phyloP scores from a whole-genome alignment of 2,888 invertebrate genomes.

The Drosophila robusta region DNA sequence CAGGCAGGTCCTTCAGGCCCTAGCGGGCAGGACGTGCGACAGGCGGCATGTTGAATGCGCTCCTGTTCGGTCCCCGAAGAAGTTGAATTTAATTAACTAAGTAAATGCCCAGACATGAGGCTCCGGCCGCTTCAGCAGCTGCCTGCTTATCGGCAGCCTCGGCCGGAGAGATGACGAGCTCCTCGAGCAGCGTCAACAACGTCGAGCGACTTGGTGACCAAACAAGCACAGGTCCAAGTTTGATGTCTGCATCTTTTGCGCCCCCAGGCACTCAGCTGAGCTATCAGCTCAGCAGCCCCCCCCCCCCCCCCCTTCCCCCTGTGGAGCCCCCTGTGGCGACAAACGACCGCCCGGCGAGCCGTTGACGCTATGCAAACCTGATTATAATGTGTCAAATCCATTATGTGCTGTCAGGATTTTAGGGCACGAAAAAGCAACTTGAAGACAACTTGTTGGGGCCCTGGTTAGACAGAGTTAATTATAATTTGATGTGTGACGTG shows the following conservation, averaged over 20 bases:
- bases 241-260: conserved; percentile 49
- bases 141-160: conserved; percentile 49
- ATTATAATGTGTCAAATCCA: conserved; percentile 82
- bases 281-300: conserved; percentile 24
- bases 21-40: too few relatives aligned
- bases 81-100: conserved; percentile 81
- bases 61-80: conserved; percentile 46
- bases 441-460: conserved; percentile 28
- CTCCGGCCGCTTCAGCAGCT: not conserved
- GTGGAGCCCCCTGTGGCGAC: conserved; percentile 31
- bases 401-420: conserved; percentile 70
- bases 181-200: conserved; percentile 22
- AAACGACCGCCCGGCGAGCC: conserved; percentile 35
- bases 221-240: conserved; percentile 63
- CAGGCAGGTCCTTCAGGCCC: too few relatives aligned
- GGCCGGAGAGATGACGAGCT: conserved; percentile 29
- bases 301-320: not conserved
- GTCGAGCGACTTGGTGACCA: conserved; percentile 34
- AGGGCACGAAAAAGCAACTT: conserved; percentile 33
- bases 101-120: conserved; percentile 74
- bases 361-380: conserved; percentile 69
- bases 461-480: conserved; percentile 72
- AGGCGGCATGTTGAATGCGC: too few relatives aligned
- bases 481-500: conserved; percentile 65
- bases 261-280: conserved; percentile 32